Base-by-base conservation (phyloP, 2,797 vertebrate species). In the Anguilla marmorata region DNA sequence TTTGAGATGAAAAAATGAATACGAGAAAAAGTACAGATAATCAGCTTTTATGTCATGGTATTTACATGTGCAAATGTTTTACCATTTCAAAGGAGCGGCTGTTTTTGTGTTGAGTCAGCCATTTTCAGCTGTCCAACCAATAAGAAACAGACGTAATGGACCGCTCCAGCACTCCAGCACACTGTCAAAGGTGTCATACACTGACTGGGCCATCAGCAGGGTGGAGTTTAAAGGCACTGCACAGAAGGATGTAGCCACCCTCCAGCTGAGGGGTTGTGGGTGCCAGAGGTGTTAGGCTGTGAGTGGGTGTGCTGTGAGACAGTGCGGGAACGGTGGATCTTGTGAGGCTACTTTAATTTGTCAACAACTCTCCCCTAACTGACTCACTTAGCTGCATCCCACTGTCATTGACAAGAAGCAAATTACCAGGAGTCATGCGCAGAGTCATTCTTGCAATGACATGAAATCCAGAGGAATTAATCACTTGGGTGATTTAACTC, bases 271-370 rank as follows among this genome's bases (percentile, higher is more conserved):
- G 14, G 60, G 60, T 4, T 24, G 60, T 63, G 60, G 60, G 60
- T 63, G 60, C 16, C 0, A 21, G 14, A n/a, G 4, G 60, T 58
- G 27, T 8, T 12, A 14, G 66, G n/a, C 9, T 12, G n/a, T 7
- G 24, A 27, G n/a, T 72, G 24, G 66, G n/a, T 27, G 66, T 7
- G n/a, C 24, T 72, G 66, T 27, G 14, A 30, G 5, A 12, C 66
- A 27, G 66, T 19, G 60, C 21, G 16, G 16, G 21, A 30, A 27
- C 8, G 24, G 30, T 14, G 12, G n/a, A 7, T 27, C 24, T 27
- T n/a, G n/a, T 72, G 66, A 30, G n/a, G 66, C n/a, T 72, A 6
- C 63, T 72, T 72, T 72, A 72, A 72, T 72, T 27, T 72, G 66
- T 30, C 66, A 72, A 30, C 11, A 30, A 72, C n/a, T 72, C 6